Conservation (phyloP, 1,140 invertebrate species). For the Rhynchophorus ferrugineus region DNA sequence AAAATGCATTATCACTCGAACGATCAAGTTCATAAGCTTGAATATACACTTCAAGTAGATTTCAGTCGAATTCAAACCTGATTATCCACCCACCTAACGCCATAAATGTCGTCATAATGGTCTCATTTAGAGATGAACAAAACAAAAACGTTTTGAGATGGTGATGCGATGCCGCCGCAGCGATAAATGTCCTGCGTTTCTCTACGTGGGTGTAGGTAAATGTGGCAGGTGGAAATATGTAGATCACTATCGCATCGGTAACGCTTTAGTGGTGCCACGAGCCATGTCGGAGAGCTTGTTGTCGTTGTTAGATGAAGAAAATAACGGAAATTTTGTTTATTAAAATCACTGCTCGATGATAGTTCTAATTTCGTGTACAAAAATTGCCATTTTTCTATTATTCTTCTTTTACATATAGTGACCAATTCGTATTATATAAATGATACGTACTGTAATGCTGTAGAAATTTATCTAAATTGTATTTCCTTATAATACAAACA, state of each 20-base stretch:
- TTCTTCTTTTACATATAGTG: too few species aligned
- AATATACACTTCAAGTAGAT: too few species aligned
- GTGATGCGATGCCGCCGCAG: neutral
- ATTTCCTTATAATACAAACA: too few species aligned
- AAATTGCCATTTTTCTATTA: too few species aligned
- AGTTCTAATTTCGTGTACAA: too few species aligned
- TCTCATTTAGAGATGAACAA: neutral
- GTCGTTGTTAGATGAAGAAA: neutral
- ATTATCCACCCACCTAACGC: neutral
- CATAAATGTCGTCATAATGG: neutral
- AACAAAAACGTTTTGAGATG: neutral
- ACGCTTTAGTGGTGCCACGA: constrained; percentile 4
- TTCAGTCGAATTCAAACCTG: too few species aligned
- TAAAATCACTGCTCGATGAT: neutral
- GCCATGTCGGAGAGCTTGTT: neutral
- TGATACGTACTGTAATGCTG: too few species aligned
- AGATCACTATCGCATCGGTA: neutral
- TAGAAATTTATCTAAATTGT: too few species aligned
- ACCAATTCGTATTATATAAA: too few species aligned
- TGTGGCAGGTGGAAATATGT: constrained; percentile 5
- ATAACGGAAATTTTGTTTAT: neutral
- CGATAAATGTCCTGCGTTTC: neutral
- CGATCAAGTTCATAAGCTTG: too few species aligned
- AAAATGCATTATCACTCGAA: too few species aligned
- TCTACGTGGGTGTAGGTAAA: constrained; percentile 6